Base-by-base conservation (phyloP, 2,797 vertebrate species). In the Gallinago solitaria region DNA sequence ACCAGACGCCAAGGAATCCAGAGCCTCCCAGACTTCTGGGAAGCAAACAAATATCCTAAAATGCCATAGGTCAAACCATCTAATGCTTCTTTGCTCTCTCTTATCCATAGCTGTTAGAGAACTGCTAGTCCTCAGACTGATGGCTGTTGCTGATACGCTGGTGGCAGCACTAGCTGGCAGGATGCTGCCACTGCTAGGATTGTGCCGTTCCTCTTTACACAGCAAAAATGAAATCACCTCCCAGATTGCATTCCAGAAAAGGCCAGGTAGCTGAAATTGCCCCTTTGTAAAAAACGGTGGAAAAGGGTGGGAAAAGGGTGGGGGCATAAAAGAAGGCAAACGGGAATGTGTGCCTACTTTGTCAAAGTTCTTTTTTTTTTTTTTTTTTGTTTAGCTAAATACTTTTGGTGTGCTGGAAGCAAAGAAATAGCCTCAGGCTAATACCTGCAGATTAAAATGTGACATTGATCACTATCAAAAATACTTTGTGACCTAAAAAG, bases 11-110 rank as follows among this genome's bases (percentile, higher is more conserved):
- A 94, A 80, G 71, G 86, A 90, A 95, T 85, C 91, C 87, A 84
- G 90, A 95, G 70, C 80, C 89, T 96, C 89, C 68, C 86, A 95
- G 90, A 56, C 21, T 90, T 75, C 93, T 95, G 83, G 88, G 90
- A 95, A 94, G 57, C 25, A 83, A 93, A 48, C 33, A 94, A 92
- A 84, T 79, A 73, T n/a, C 60, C 64, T 50, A 54, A 93, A 92
- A 91, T 90, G 80, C 64, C 8, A 1, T 10, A 90, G 77, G 93
- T 93, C 85, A 96, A 76, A 69, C 33, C 59, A 88, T 24, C 35
- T 64, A 32, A 50, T 57, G 90, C 48, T 91, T 41, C 83, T 82
- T 56, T 82, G 57, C 64, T 83, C 48, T 30, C 56, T 69, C 53
- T 60, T 68, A 68, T 50, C 53, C 0, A 10, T 56, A 60, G 85